These are phyloP conservation scores for Scyliorhinus canicula DNA, from an alignment of 2,797 vertebrate genomes.

Conservation along the genomic window DNA sequence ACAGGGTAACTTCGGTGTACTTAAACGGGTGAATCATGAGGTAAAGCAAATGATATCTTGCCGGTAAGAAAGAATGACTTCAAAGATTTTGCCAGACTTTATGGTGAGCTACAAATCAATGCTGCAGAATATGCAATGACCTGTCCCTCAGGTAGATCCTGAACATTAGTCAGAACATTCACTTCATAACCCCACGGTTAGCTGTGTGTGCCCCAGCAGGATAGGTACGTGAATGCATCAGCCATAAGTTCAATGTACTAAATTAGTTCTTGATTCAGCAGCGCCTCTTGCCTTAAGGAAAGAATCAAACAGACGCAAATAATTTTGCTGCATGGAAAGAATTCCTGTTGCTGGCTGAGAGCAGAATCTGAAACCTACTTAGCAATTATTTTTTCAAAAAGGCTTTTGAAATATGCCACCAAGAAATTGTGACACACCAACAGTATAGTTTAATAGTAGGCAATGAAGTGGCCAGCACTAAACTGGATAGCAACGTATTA, in stretches of 20 bases:
- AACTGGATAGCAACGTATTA: background rate
- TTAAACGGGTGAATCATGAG: background rate
- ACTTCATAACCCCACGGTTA: background rate
- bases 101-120: background rate
- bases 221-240: background rate
- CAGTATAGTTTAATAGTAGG: background rate
- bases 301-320: background rate
- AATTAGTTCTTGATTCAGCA: slow-evolving; percentile 10
- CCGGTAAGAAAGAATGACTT: background rate
- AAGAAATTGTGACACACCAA: background rate
- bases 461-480: background rate
- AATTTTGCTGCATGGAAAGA: background rate
- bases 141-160: background rate
- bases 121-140: background rate
- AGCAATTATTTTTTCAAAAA: background rate
- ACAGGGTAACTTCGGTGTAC: background rate
- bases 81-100: background rate
- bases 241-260: background rate
- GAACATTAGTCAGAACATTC: slow-evolving; percentile 6
- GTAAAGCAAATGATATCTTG: background rate
- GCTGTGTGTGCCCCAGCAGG: background rate
- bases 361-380: background rate
- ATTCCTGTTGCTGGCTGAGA: background rate
- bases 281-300: slow-evolving; percentile 14
- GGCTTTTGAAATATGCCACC: background rate